Conservation (phyloP, 2,888 invertebrate genomes). For the Ichneumoninae sp. region DNA sequence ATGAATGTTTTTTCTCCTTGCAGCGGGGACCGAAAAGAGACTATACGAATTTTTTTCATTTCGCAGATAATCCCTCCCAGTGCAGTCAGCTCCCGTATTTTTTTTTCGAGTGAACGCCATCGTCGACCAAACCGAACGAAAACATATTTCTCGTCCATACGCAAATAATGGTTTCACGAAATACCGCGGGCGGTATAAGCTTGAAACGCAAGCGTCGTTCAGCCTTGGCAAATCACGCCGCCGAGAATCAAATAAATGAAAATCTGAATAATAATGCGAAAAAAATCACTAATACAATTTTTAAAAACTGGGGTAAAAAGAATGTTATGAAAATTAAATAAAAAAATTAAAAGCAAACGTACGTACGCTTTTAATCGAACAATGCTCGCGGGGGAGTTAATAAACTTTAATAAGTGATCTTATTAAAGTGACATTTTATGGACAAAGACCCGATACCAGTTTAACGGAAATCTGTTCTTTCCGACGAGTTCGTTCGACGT, state of each 20-base stretch:
- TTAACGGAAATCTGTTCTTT: neutral
- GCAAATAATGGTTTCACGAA: neutral
- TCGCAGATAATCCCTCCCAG: neutral
- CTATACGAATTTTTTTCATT: neutral
- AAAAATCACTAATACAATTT: neutral
- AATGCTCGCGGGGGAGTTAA: too few relatives aligned
- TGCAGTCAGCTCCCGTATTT: neutral
- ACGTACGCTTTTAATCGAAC: too few relatives aligned
- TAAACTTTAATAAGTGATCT: too few relatives aligned
- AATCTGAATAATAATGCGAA: neutral
- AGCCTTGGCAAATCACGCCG: too few relatives aligned
- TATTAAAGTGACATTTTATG: too few relatives aligned
- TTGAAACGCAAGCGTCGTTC: neutral
- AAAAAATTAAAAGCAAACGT: neutral
- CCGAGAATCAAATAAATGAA: neutral
- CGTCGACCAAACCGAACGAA: neutral
- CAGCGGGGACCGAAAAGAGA: neutral
- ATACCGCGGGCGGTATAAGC: neutral
- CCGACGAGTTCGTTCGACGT: neutral
- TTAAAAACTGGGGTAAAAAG: neutral
- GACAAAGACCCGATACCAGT: neutral
- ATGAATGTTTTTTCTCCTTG: neutral
- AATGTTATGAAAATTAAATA: neutral
- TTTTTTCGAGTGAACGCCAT: neutral
- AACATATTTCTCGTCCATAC: conserved; percentile 4